Evolutionary conservation across 2,888 invertebrate genomes (phyloP).

Genomic region (Erebia ligea): DNA sequence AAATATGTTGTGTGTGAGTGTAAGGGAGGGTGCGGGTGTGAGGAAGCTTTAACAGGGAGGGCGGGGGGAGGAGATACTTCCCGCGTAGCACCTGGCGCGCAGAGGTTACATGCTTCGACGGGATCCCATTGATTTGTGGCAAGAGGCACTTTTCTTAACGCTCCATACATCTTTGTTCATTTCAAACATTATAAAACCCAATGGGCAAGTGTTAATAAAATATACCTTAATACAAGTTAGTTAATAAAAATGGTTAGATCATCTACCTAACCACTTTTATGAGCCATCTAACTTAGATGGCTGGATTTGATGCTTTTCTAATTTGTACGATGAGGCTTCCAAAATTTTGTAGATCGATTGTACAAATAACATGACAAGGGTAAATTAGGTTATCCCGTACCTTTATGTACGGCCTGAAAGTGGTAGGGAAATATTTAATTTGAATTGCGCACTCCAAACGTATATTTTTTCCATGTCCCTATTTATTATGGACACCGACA

Average conservation of each 20-base stretch:
- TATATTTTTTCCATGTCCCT: no score
- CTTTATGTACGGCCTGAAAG: no score
- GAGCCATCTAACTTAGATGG: not conserved
- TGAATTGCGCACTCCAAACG: no score
- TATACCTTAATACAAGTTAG: not conserved
- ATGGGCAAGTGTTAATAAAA: constrained; percentile 9
- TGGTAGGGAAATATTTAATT: no score
- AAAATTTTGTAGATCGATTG: no score
- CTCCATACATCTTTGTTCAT: constrained; percentile 28
- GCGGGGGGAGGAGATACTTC: constrained; percentile 60
- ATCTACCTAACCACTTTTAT: no score
- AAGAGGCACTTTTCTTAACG: constrained; percentile 55
- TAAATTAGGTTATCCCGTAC: not conserved
- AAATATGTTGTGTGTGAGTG: constrained; percentile 46
- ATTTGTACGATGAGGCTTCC: not conserved
- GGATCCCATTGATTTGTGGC: constrained; percentile 78
- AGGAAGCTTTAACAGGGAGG: constrained; percentile 45
- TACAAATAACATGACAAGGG: not conserved
- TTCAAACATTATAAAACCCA: constrained; percentile 16
- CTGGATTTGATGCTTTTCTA: not conserved
- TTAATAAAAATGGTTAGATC: not conserved
- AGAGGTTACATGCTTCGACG: constrained; percentile 71
- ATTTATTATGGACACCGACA: no score
- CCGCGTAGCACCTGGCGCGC: constrained; percentile 81
- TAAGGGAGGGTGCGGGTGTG: constrained; percentile 50